These are phyloP conservation scores for Amniataba percoides DNA, from an alignment of 2,797 vertebrate species.

Conservation along the genomic window DNA sequence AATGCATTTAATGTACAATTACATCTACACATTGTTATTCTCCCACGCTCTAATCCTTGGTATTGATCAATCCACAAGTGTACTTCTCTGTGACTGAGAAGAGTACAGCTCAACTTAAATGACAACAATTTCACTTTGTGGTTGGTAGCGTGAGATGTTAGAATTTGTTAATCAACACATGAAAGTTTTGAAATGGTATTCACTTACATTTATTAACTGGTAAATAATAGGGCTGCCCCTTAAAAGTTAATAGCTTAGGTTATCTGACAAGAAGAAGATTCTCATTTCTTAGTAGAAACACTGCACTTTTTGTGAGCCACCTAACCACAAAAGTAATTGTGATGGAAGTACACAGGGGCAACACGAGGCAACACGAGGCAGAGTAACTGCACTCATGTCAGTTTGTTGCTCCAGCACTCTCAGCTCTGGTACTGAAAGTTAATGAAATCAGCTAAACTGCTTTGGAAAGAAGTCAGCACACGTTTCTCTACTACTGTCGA, in stretches of 20 bases:
- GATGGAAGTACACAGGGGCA: neutral
- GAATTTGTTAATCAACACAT: neutral
- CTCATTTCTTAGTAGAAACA: neutral
- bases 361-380: neutral
- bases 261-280: neutral
- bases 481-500: too few relatives aligned
- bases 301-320: too few relatives aligned
- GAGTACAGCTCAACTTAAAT: neutral
- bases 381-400: accelerated
- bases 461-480: neutral
- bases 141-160: neutral
- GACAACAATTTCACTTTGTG: neutral
- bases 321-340: neutral
- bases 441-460: neutral
- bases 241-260: neutral
- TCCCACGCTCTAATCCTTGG: neutral
- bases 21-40: neutral
- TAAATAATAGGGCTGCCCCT: neutral
- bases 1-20: neutral
- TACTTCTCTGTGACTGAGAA: neutral
- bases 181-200: neutral
- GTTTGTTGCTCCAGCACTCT: neutral
- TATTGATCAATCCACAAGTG: neutral
- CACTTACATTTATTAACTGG: neutral
- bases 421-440: neutral